These are phyloP conservation scores for Lepus americanus DNA, from an alignment of 2,113 vertebrate species.

Conservation along the genomic window DNA sequence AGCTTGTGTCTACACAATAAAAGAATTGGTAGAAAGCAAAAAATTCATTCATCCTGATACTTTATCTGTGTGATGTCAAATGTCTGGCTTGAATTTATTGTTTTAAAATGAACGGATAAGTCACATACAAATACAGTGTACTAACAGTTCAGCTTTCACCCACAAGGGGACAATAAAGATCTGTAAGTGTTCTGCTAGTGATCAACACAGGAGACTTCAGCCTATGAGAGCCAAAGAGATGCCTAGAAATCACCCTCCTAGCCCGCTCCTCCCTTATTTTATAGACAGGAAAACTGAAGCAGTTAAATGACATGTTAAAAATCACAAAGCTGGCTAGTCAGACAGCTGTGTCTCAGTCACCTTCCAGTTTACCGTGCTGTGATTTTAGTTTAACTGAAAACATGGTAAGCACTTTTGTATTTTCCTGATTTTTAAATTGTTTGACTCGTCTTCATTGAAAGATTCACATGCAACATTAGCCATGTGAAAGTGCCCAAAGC, in stretches of 20 bases:
- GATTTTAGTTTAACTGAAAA: slow-evolving; percentile 31
- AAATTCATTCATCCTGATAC: not conserved
- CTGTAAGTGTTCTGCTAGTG: not conserved
- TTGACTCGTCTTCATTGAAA: slow-evolving; percentile 40
- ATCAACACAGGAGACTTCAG: not conserved
- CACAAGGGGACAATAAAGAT: slow-evolving; percentile 83
- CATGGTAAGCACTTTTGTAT: not conserved
- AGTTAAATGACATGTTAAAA: not conserved
- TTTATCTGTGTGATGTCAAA: slow-evolving; percentile 32
- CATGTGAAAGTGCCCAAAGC: not conserved
- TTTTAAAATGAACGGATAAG: slow-evolving; percentile 27
- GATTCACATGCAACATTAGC: not conserved
- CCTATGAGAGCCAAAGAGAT: not conserved
- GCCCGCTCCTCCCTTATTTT: not conserved
- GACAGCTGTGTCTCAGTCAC: not conserved
- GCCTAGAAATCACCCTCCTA: not conserved
- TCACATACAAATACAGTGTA: not conserved
- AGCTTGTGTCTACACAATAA: not conserved
- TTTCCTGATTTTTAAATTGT: slow-evolving; percentile 38
- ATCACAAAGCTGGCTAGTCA: not conserved
- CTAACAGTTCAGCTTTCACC: slow-evolving; percentile 66
- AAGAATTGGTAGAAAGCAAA: not conserved
- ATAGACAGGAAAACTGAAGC: not conserved
- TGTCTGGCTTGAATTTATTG: slow-evolving; percentile 13
- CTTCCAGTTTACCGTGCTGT: slow-evolving; percentile 29